Evolutionary conservation across 1,140 invertebrate species (phyloP).

Genomic region (honey bee (Apis mellifera)): Amel_HAv3.1 CM009931.2:16879001-16879500

Average conservation of each 20-base stretch:
- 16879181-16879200: not conserved
- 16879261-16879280: conserved; percentile 52
- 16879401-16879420: conserved; percentile 44
- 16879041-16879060: conserved; percentile 33
- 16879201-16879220: conserved; percentile 50
- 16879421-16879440: conserved; percentile 12
- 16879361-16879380: not conserved
- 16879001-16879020: conserved; percentile 23
- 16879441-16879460: conserved; percentile 14
- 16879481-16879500: conserved; percentile 41
- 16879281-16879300: conserved; percentile 66
- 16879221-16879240: conserved; percentile 55
- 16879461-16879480: conserved; percentile 32
- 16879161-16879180: not conserved
- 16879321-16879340: conserved; percentile 48
- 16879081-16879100: not conserved
- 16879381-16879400: conserved; percentile 19
- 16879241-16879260: conserved; percentile 52
- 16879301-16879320: conserved; percentile 55
- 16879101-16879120: conserved; percentile 56
- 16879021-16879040: conserved; percentile 30
- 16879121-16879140: conserved; percentile 55
- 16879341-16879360: conserved; percentile 30
- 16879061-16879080: conserved; percentile 27
- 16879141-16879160: conserved; percentile 41